Evolutionary conservation across 2,888 invertebrate species (phyloP), one percentile per base, ranked within the genome.

Genomic region (Thumatha senex): DNA sequence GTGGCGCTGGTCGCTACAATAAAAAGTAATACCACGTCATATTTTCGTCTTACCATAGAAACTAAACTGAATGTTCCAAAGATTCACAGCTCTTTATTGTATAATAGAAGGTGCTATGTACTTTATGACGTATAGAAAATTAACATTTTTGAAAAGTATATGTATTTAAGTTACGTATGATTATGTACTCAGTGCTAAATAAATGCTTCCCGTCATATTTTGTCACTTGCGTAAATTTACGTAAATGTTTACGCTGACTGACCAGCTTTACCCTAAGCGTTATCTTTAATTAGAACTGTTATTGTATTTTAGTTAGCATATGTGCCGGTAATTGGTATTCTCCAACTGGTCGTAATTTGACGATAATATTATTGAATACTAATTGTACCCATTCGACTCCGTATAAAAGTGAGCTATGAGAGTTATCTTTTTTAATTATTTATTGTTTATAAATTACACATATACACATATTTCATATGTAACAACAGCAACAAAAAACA

Each of bases 141-240:
- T 38, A 9, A 30, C 40, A 24, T 13, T 10, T 43, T 40, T 29
- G 39, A 43, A 9, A 38, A 35, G 24, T 40, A 50, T 30, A n/a
- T n/a, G n/a, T n/a, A 31, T 5, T 36, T 24, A 11, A 34, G 30
- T 54, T 48, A 46, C 46, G 41, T 24, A 38, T 8, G 35, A 7
- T 47, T 55, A 36, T 51, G 51, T 64, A 55, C 56, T 51, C 34
- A 42, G 34, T 56, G 58, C 10, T 50, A 57, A 66, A 54, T 24
- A 56, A 43, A 51, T 54, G 51, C 38, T 56, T 40, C 39, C 2
- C 31, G 42, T 50, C 13, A 24, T 24, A 24, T 41, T 31, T 35
- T 42, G 24, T 51, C 40, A 12, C 41, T 55, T 39, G 31, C 18
- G 11, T 8, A 29, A 41, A 30, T 35, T 69, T 63, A 62, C 70